Evolutionary conservation across 1,140 invertebrate genomes (phyloP).

Genomic region (Cydia amplana): DNA sequence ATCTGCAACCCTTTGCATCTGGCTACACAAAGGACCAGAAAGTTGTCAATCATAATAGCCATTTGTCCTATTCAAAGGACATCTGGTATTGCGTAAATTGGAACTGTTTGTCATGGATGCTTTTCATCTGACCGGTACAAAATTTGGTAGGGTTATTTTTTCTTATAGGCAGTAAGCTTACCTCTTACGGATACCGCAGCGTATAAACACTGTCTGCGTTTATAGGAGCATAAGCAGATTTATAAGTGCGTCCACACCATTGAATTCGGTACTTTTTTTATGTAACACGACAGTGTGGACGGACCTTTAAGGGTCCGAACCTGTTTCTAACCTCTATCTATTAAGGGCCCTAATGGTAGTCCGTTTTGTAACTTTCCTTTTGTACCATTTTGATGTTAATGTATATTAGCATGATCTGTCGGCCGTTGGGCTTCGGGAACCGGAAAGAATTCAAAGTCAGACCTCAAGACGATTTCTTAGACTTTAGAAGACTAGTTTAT

Average conservation of each 20-base stretch:
- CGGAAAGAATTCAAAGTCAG: constrained; percentile 5
- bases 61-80: constrained; percentile 1
- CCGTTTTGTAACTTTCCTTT: constrained; percentile 23
- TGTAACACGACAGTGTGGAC: not conserved
- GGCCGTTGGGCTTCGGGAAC: constrained; percentile 1
- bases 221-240: not conserved
- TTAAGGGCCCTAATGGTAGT: constrained; percentile 13
- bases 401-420: constrained; percentile 1
- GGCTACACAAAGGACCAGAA: not conserved
- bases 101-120: not conserved
- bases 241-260: not conserved
- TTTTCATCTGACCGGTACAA: not conserved
- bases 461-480: not conserved
- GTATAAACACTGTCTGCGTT: too few relatives aligned
- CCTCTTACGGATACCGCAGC: not conserved
- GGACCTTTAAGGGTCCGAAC: not conserved
- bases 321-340: not conserved
- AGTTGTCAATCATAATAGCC: constrained; percentile 9
- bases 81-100: constrained; percentile 5
- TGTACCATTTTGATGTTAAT: constrained; percentile 27
- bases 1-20: constrained; percentile 18
- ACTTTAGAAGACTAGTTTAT: not conserved
- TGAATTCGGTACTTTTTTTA: not conserved
- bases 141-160: not conserved
- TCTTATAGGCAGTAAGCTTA: not conserved